Percentiles rank a stretch among this genome's conserved stretches.
Conservation (phyloP, 1,140 invertebrate genomes). For the Whitmania pigra region DNA sequence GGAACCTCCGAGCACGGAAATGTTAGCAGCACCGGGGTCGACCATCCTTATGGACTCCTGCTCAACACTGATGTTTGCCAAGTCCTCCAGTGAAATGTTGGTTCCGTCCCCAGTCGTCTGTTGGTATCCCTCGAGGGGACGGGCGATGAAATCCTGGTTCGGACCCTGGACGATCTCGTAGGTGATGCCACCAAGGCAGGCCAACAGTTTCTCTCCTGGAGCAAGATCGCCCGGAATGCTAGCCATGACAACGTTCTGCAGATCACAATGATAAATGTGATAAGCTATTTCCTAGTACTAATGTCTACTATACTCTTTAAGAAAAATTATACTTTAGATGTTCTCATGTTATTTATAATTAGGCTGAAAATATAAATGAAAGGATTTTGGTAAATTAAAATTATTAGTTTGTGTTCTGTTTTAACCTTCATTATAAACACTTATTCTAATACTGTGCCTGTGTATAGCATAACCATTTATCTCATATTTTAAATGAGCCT, state of each 20-base stretch:
- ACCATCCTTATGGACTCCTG: conserved; percentile 12
- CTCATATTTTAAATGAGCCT: too few relatives aligned
- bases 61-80: conserved; percentile 17
- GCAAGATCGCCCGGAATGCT: conserved; percentile 2
- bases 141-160: conserved; percentile 17
- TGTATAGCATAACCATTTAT: too few relatives aligned
- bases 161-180: conserved; percentile 13
- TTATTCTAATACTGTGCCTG: too few relatives aligned
- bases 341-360: not conserved
- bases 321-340: not conserved
- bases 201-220: conserved; percentile 17
- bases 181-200: conserved; percentile 4
- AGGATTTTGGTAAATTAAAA: too few relatives aligned
- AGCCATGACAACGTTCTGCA: not conserved
- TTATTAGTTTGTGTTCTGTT: too few relatives aligned
- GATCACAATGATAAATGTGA: not conserved
- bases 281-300: too few relatives aligned
- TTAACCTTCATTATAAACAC: too few relatives aligned
- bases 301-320: not conserved
- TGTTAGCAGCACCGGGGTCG: not conserved
- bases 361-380: not conserved
- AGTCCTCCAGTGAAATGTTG: conserved; percentile 17
- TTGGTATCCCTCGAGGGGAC: not conserved
- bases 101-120: not conserved
- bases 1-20: not conserved